Evolutionary conservation across 1,140 invertebrate species (phyloP).

Genomic region (Conus ventricosus): DNA sequence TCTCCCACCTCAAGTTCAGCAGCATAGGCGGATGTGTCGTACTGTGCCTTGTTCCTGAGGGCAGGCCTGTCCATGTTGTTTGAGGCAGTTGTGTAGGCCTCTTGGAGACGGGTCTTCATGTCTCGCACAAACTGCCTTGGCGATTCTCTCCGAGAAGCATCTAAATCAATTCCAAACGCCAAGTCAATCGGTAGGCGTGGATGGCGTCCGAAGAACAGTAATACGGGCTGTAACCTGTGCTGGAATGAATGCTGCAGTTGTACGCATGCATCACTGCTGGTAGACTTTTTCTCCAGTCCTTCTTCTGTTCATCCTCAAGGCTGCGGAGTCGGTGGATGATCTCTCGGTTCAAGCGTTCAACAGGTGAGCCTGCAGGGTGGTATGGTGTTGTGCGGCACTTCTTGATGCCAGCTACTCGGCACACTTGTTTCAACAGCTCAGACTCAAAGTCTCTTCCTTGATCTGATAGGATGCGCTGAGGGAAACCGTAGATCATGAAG

Average conservation of each 20-base stretch:
- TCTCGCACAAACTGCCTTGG: background rate
- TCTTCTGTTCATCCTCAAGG: constrained; percentile 9
- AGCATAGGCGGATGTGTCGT: background rate
- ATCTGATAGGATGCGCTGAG: background rate
- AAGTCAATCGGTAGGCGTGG: too few species aligned
- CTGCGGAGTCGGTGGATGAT: constrained; percentile 49
- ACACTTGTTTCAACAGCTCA: too few species aligned
- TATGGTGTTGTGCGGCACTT: constrained; percentile 44
- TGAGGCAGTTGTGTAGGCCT: too few species aligned
- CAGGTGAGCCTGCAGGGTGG: background rate
- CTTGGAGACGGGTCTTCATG: background rate
- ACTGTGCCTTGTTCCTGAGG: background rate
- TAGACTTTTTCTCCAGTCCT: constrained; percentile 40
- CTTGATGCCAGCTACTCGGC: background rate
- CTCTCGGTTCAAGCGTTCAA: constrained; percentile 40
- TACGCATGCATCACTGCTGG: constrained; percentile 40
- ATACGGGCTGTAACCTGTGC: constrained; percentile 43
- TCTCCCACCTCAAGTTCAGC: background rate
- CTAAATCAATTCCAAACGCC: background rate
- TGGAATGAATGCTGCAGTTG: constrained; percentile 28
- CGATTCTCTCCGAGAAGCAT: background rate
- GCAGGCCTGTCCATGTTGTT: background rate
- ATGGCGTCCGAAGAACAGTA: background rate
- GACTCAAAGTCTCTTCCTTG: too few species aligned
- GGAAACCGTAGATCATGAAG: too few species aligned